These are phyloP conservation scores for Poeciliopsis gracilis DNA, from an alignment of 2,797 vertebrate genomes.

Conservation along the genomic window DNA sequence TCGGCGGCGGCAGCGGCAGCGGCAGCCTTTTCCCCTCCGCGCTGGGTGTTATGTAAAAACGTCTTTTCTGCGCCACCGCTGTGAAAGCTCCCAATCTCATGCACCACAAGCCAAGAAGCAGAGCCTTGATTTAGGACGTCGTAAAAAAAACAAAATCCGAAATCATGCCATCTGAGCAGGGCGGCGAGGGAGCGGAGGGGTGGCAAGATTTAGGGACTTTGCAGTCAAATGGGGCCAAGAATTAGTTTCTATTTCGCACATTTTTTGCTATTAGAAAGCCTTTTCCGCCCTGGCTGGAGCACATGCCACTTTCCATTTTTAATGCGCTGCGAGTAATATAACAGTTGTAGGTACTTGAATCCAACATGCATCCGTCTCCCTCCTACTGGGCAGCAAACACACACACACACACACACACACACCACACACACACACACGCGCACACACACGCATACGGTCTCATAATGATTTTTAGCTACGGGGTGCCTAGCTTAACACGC, in stretches of 20 bases:
- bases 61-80: constrained; percentile 28
- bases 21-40: constrained; percentile 48
- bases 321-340: constrained; percentile 25
- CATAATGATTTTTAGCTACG: constrained; percentile 64
- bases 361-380: constrained; percentile 36
- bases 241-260: not conserved
- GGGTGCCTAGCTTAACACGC: constrained; percentile 52
- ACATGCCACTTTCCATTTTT: constrained; percentile 11
- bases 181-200: not conserved
- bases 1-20: constrained; percentile 3
- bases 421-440: constrained; percentile 47
- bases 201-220: constrained; percentile 36
- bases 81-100: constrained; percentile 5
- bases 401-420: constrained; percentile 50
- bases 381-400: constrained; percentile 49
- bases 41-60: constrained; percentile 45
- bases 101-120: constrained; percentile 17
- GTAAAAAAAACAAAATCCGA: constrained; percentile 23
- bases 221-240: constrained; percentile 17
- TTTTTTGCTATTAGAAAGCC: constrained; percentile 11
- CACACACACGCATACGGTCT: constrained; percentile 35
- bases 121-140: constrained; percentile 28
- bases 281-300: not conserved
- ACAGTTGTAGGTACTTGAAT: constrained; percentile 29
- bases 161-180: constrained; percentile 22